These are phyloP conservation scores for Erethizon dorsatum DNA, from an alignment of 2,797 vertebrate genomes.

Conservation along the genomic window DNA sequence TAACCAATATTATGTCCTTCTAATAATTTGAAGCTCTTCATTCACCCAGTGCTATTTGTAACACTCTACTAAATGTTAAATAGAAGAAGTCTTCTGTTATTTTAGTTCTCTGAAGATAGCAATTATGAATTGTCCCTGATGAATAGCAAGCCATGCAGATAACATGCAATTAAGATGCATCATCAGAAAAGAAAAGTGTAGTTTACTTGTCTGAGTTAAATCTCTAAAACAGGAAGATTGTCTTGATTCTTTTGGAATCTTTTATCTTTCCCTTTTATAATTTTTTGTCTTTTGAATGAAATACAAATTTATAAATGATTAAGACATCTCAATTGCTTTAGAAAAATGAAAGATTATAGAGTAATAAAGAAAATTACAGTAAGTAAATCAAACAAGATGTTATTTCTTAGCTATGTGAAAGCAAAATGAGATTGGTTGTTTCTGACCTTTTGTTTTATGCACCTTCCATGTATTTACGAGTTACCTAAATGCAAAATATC, in stretches of 20 bases:
- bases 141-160: conserved; percentile 77
- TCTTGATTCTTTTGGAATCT: conserved; percentile 74
- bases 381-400: background rate
- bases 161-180: conserved; percentile 81
- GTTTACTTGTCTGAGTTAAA: conserved; percentile 73
- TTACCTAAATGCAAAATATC: background rate
- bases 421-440: background rate
- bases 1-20: conserved; percentile 21
- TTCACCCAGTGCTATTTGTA: conserved; percentile 74
- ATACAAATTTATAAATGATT: conserved; percentile 70
- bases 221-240: conserved; percentile 62
- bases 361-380: conserved; percentile 34
- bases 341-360: conserved; percentile 55
- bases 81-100: conserved; percentile 69
- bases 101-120: conserved; percentile 69
- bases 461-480: background rate
- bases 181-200: conserved; percentile 75
- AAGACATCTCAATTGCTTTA: conserved; percentile 77
- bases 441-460: background rate
- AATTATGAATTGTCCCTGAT: conserved; percentile 83
- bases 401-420: conserved; percentile 34
- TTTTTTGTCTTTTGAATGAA: conserved; percentile 63
- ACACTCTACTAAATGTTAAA: conserved; percentile 66
- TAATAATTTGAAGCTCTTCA: conserved; percentile 59
- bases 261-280: conserved; percentile 64